These are phyloP conservation scores for Drosophila atroscutellata DNA, from an alignment of 2,888 invertebrate genomes.

Conservation along the genomic window DNA sequence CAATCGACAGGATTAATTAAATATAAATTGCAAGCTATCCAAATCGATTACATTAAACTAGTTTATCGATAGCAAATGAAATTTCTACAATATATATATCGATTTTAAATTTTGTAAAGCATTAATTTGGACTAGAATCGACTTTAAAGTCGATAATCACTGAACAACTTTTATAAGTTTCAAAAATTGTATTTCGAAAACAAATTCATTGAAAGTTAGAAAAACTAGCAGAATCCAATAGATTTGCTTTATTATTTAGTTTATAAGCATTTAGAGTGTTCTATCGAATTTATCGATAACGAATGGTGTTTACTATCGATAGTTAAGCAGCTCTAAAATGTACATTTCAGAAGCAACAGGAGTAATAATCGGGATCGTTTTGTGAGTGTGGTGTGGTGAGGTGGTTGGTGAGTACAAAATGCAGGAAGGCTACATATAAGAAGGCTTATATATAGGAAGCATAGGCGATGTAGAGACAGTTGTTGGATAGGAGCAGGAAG, in stretches of 20 bases:
- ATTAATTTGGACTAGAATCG: neutral
- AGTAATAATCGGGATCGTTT: conserved; percentile 17
- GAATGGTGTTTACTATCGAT: conserved; percentile 21
- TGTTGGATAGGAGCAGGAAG: conserved; percentile 45
- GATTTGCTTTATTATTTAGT: conserved; percentile 3
- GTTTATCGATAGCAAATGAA: neutral
- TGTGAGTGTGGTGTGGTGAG: conserved; percentile 52
- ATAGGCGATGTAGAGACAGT: conserved; percentile 59
- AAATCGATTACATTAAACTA: conserved; percentile 2
- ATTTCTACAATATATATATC: neutral
- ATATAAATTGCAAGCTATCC: neutral
- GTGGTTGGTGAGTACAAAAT: conserved; percentile 54
- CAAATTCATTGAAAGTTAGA: neutral
- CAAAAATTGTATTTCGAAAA: neutral
- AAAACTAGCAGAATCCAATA: neutral
- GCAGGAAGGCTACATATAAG: conserved; percentile 51
- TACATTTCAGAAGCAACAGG: conserved; percentile 35
- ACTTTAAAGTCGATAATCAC: neutral
- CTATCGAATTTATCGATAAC: conserved; percentile 19
- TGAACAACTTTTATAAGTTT: neutral
- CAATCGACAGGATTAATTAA: conserved; percentile 38
- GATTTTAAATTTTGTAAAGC: neutral
- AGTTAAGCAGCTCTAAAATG: conserved; percentile 42
- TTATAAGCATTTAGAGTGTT: conserved; percentile 1
- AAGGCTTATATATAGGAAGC: conserved; percentile 53